Conservation (phyloP, 2,797 vertebrate species). For the Gadopsis marmoratus region DNA sequence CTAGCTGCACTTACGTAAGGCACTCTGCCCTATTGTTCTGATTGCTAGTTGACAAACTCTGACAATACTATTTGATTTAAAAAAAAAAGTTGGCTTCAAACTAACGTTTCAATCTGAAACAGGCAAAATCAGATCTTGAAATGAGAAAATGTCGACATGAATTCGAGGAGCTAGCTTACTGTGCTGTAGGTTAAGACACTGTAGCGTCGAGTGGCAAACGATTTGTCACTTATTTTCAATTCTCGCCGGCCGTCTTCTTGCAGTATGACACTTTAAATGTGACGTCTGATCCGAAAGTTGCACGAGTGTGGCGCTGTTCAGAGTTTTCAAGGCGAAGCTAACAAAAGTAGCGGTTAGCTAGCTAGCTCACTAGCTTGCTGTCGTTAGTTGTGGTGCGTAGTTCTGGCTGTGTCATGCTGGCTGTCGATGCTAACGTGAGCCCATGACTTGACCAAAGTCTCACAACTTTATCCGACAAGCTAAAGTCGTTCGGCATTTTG, state of each 20-base stretch:
- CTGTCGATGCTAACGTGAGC: conserved; percentile 74
- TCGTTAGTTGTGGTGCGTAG: neutral
- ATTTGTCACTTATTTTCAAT: too few species aligned
- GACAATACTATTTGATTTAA: too few species aligned
- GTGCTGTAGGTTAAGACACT: neutral
- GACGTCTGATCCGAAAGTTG: neutral
- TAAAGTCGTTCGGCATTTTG: neutral
- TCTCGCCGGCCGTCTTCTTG: fast-evolving
- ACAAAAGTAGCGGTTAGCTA: conserved; percentile 25
- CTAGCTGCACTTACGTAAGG: neutral
- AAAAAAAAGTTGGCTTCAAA: too few species aligned
- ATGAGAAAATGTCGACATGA: neutral
- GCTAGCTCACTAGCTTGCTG: neutral
- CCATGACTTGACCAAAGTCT: conserved; percentile 64
- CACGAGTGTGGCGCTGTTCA: fast-evolving
- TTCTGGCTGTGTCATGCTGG: conserved; percentile 6
- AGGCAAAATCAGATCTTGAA: neutral
- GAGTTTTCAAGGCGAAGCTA: conserved; percentile 17
- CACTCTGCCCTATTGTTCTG: neutral
- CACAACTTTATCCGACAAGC: fast-evolving
- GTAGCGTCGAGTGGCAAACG: neutral
- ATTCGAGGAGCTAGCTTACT: neutral
- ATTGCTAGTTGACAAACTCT: too few species aligned
- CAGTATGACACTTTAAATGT: fast-evolving
- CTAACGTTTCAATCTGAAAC: neutral